Evolutionary conservation across 2,113 vertebrate species (phyloP).

Genomic region (Myiopsitta monachus): DNA sequence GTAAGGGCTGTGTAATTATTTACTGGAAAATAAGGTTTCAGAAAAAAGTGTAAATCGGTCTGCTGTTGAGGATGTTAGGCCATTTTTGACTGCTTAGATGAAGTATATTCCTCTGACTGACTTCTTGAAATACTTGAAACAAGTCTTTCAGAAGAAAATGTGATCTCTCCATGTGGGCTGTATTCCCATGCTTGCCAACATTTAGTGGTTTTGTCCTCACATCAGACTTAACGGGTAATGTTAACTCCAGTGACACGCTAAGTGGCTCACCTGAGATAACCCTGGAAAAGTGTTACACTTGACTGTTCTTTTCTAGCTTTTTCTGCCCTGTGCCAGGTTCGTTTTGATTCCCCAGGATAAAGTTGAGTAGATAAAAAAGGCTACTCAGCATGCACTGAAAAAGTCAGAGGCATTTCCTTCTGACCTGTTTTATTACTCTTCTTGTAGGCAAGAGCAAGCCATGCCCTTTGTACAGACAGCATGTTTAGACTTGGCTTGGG

Average conservation of each 20-base stretch:
- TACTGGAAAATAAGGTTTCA: not conserved
- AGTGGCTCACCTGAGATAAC: not conserved
- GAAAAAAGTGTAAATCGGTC: not conserved
- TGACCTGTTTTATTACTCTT: not conserved
- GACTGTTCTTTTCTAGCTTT: not conserved
- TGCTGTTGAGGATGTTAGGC: not conserved
- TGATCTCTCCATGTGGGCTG: not conserved
- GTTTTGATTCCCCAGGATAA: not conserved
- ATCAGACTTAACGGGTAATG: not conserved
- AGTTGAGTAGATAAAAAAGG: not conserved
- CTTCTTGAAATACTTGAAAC: not conserved
- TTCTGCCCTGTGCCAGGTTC: not conserved
- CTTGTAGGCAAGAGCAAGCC: not conserved
- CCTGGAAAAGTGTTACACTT: not conserved
- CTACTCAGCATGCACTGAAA: not conserved
- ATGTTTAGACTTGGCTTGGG: not conserved
- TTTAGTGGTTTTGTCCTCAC: not conserved
- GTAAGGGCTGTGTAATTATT: not conserved
- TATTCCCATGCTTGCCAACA: not conserved
- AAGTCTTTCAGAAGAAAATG: not conserved
- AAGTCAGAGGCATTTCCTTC: not conserved
- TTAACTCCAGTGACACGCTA: not conserved
- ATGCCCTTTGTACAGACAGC: not conserved
- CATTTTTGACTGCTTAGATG: not conserved
- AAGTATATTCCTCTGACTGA: not conserved